A percentile compares a stretch with the other conserved stretches of the same genome.
Conservation (phyloP, 1,140 invertebrate genomes). For the Drosophila azteca region DNA sequence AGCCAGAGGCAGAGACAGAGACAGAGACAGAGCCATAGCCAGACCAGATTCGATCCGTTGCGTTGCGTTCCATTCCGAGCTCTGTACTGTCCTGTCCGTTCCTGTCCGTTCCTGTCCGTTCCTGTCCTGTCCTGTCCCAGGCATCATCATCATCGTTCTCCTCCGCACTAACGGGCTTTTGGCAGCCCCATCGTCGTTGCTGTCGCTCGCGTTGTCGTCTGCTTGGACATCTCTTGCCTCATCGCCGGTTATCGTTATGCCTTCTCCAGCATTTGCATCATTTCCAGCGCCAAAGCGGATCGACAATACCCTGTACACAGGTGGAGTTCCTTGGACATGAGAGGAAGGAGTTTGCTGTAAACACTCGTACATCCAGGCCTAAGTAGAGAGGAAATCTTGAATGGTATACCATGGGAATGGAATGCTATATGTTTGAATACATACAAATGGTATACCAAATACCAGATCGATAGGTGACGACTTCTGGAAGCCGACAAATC, state of each 20-base stretch:
- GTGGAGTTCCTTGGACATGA: too few relatives aligned
- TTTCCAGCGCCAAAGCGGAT: constrained; percentile 38
- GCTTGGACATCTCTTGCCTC: constrained; percentile 23
- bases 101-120: too few relatives aligned
- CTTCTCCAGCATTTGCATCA: constrained; percentile 66
- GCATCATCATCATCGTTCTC: constrained; percentile 36
- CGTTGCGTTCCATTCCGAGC: background rate
- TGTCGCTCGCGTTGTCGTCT: constrained; percentile 20
- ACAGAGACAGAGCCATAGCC: background rate
- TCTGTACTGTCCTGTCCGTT: background rate
- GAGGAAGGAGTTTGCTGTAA: too few relatives aligned
- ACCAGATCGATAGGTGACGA: too few relatives aligned
- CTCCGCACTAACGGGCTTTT: constrained; percentile 64
- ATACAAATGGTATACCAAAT: too few relatives aligned
- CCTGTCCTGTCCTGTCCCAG: constrained; percentile 21
- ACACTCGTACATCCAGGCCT: too few relatives aligned
- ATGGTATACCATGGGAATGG: too few relatives aligned
- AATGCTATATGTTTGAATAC: too few relatives aligned
- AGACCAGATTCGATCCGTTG: constrained; percentile 1
- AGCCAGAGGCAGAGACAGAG: too few relatives aligned
- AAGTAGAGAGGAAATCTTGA: too few relatives aligned
- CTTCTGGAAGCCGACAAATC: too few relatives aligned
- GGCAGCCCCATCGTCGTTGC: constrained; percentile 55
- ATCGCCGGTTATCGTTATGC: constrained; percentile 41
- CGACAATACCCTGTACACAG: constrained; percentile 12